Evolutionary conservation across 2,888 invertebrate species (phyloP).

Genomic region (Chaetogeoica ovagalla): DNA sequence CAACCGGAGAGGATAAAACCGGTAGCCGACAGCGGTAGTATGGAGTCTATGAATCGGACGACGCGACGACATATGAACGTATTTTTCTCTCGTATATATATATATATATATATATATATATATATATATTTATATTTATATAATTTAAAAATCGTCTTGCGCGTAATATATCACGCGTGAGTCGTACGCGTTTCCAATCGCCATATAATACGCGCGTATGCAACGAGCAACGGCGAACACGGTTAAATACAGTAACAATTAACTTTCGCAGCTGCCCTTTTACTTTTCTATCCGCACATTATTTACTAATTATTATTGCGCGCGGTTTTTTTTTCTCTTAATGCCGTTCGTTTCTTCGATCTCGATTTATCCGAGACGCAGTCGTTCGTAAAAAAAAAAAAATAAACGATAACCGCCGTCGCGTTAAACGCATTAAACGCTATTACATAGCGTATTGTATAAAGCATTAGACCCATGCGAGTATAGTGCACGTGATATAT

Average conservation of each 20-base stretch:
- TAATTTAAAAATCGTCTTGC: neutral
- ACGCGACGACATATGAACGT: constrained; percentile 3
- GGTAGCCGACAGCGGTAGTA: constrained; percentile 25
- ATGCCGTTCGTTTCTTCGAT: neutral
- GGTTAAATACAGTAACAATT: constrained; percentile 3
- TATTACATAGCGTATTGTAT: too few species aligned
- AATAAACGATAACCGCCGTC: too few species aligned
- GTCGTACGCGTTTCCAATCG: neutral
- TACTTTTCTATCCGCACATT: constrained; percentile 2
- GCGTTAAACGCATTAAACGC: too few species aligned
- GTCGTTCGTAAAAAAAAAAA: too few species aligned
- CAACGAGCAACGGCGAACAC: neutral
- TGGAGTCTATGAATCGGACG: neutral
- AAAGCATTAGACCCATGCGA: too few species aligned
- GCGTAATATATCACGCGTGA: neutral
- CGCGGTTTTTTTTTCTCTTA: too few species aligned
- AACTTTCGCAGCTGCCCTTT: neutral
- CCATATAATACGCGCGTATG: neutral
- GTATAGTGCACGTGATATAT: too few species aligned
- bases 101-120: too few species aligned
- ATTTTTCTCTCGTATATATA: neutral
- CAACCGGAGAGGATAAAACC: constrained; percentile 18
- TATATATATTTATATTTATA: too few species aligned
- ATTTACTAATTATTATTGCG: neutral
- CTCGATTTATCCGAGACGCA: too few species aligned